Evolutionary conservation across 2,113 vertebrate species (phyloP), one percentile per base, ranked within the genome.

Genomic region (Donacobius atricapilla): DNA sequence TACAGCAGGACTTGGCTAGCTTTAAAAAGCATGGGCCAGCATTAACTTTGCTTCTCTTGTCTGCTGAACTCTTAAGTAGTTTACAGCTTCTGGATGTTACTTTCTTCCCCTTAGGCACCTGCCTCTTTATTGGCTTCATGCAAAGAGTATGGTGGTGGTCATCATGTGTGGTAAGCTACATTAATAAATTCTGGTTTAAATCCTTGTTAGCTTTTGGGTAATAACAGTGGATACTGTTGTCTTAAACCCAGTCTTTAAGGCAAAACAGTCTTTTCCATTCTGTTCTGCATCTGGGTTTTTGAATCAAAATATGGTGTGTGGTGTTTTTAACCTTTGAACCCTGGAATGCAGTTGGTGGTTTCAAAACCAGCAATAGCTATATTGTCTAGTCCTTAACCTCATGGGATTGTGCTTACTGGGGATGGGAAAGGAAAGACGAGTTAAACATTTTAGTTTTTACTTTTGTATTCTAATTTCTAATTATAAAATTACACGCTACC

Each of bases 161-260:
- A 90, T 30, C 94, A 33, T 58, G 87, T 35, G 33, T 97, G 98
- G 98, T 98, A 97, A 96, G 98, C 60, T 45, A 18, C 39, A 40
- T 54, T 19, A 9, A 11, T 8, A 68, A 77, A 17, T 54, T 90
- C 25, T 69, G 11, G 3, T 61, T 91, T 78, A 65, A 81, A 40
- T 50, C 23, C 28, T 51, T 3, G 1, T 45, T 77, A 65, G 30
- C 18, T 87, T 75, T 73, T 44, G 54, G 19, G 4, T 70, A 63
- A 1, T 76, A 76, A 37, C 10, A 60, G 9, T n/a, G 11, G 22
- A 25, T 48, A 28, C 37, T 85, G 50, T 35, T 14, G 65, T 57
- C 90, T 76, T 83, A 76, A 93, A 86, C 13, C 6, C 2, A 3
- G 7, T n/a, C 57, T 87, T 87, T 54, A 85, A 50, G 39, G 53